phyloP scores from a whole-genome alignment of 2,888 invertebrate genomes.

The Polydrusus pterygomalis region DNA sequence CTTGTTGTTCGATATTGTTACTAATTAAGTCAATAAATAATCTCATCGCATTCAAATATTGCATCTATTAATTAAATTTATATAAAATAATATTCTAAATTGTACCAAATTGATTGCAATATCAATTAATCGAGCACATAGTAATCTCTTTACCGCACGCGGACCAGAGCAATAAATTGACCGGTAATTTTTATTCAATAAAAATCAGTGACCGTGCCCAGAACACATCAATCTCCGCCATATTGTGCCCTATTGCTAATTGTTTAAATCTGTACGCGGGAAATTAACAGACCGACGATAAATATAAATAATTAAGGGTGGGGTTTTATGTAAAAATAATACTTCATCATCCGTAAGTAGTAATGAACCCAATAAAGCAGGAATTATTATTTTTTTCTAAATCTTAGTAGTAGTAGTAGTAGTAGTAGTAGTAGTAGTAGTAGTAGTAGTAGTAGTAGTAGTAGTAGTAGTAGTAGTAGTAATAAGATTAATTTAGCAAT shows the following conservation, averaged over 20 bases:
- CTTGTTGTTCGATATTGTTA: no score
- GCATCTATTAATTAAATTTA: neutral
- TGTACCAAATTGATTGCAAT: conserved; percentile 6
- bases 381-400: no score
- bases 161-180: conserved; percentile 24
- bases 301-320: conserved; percentile 23
- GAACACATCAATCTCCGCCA: conserved; percentile 29
- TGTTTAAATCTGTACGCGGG: conserved; percentile 29
- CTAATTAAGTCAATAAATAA: no score
- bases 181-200: conserved; percentile 44
- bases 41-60: no score
- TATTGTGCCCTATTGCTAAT: conserved; percentile 33
- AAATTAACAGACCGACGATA: conserved; percentile 29
- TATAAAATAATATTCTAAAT: neutral
- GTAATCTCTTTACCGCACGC: conserved; percentile 28
- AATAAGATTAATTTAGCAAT: no score
- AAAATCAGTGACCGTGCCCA: conserved; percentile 46
- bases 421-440: no score
- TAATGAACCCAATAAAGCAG: no score
- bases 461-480: no score
- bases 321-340: neutral
- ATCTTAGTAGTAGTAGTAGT: no score
- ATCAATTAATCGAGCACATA: conserved; percentile 7
- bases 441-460: no score
- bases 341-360: no score